Percentiles rank a stretch among this genome's conserved stretches.
These are phyloP conservation scores for Hofmannophila pseudospretella DNA, from an alignment of 2,888 invertebrate species.

Conservation along the genomic window DNA sequence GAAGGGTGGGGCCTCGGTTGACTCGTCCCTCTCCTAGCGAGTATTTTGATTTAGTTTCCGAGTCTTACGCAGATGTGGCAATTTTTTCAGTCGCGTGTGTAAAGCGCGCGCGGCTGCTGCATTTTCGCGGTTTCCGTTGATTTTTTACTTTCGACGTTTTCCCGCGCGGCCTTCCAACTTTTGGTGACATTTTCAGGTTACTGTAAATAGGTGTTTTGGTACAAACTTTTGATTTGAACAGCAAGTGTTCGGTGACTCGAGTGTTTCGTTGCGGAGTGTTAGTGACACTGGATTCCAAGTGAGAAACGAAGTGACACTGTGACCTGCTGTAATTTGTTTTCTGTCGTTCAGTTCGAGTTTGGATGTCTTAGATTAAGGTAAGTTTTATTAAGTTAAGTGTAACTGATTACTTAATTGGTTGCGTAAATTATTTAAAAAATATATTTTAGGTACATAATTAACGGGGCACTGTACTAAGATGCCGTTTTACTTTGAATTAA, in stretches of 20 bases:
- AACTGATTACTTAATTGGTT: no score
- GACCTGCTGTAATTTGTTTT: conserved; percentile 27
- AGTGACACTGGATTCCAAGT: conserved; percentile 39
- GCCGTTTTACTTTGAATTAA: no score
- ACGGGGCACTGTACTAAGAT: no score
- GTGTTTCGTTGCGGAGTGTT: conserved; percentile 21
- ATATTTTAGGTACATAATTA: no score
- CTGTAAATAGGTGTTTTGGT: conserved; percentile 35
- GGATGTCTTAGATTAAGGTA: conserved; percentile 69
- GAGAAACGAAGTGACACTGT: conserved; percentile 35
- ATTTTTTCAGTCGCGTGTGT: conserved; percentile 76
- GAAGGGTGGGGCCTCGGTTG: conserved; percentile 70
- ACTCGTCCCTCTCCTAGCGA: conserved; percentile 74
- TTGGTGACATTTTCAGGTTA: conserved; percentile 32
- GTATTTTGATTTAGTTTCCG: conserved; percentile 78
- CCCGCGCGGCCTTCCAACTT: conserved; percentile 41
- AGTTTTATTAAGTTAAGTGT: no score
- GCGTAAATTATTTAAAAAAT: no score
- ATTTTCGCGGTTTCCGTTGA: conserved; percentile 44
- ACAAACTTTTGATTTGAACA: conserved; percentile 26
- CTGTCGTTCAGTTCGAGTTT: conserved; percentile 38
- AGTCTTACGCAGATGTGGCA: conserved; percentile 75
- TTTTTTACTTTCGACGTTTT: conserved; percentile 39
- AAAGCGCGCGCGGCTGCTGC: conserved; percentile 63
- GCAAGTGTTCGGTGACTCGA: conserved; percentile 16